A percentile compares a stretch with the other conserved stretches of the same genome.
Conservation (phyloP, 2,888 invertebrate species). For the Agrilus cyanescens region DNA sequence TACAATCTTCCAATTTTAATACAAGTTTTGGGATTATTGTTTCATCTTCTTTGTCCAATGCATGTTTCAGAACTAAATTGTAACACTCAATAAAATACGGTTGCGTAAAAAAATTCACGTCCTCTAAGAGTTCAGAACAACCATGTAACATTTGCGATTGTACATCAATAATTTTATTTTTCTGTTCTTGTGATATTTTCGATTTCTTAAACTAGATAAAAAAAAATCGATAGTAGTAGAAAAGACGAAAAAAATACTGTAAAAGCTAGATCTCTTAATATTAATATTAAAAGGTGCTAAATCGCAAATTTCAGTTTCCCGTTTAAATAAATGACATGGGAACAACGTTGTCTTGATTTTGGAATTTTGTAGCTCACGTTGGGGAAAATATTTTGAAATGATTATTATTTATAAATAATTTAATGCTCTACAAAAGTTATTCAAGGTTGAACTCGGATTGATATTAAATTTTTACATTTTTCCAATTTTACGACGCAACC, state of each 20-base stretch:
- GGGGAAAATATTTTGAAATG: too few relatives aligned
- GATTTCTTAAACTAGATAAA: conserved; percentile 23
- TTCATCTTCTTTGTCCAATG: conserved; percentile 7
- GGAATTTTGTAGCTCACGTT: too few relatives aligned
- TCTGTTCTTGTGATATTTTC: conserved; percentile 19
- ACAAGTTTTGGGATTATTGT: conserved; percentile 10
- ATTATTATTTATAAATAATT: too few relatives aligned
- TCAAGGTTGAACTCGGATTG: too few relatives aligned
- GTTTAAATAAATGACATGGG: too few relatives aligned
- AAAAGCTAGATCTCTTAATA: not conserved
- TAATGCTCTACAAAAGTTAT: too few relatives aligned
- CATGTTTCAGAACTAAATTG: conserved; percentile 14
- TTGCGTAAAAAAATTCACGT: not conserved
- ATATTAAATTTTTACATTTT: too few relatives aligned
- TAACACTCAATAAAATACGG: conserved; percentile 9
- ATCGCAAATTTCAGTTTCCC: too few relatives aligned
- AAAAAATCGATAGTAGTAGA: conserved; percentile 3
- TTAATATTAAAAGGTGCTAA: not conserved
- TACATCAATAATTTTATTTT: conserved; percentile 13
- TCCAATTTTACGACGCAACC: too few relatives aligned
- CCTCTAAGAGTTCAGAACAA: conserved; percentile 4
- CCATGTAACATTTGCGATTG: conserved; percentile 4
- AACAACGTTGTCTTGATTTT: too few relatives aligned
- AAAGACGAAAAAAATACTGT: not conserved
- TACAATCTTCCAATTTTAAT: conserved; percentile 10